Evolutionary conservation across 2,797 vertebrate genomes (phyloP).

Genomic region (Catamblyrhynchus diadema): DNA sequence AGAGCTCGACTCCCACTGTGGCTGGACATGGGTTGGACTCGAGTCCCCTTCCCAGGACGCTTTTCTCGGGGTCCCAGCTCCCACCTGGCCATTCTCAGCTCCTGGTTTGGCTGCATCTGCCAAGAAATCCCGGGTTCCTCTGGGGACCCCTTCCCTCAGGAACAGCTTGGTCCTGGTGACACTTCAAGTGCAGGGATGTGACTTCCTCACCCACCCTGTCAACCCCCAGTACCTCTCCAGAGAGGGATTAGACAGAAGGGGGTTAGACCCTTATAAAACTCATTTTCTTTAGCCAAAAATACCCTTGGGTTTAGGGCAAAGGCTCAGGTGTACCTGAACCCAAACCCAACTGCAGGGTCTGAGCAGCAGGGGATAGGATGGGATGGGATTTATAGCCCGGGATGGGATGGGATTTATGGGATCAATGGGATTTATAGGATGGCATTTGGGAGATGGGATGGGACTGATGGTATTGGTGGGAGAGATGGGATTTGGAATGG

Average conservation of each 20-base stretch:
- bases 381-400: no score
- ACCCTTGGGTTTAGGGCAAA: neutral
- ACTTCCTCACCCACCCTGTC: neutral
- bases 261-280: neutral
- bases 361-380: neutral
- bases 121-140: rapidly evolving
- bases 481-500: no score
- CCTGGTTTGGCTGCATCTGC: neutral
- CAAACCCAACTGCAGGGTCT: rapidly evolving
- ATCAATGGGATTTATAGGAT: neutral
- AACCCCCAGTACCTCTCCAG: neutral
- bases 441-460: no score
- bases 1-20: rapidly evolving
- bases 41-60: rapidly evolving
- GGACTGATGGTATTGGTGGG: no score
- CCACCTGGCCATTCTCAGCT: rapidly evolving
- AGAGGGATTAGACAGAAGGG: rapidly evolving
- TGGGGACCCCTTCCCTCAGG: neutral
- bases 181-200: rapidly evolving
- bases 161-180: rapidly evolving
- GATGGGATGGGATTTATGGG: neutral
- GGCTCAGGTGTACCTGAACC: rapidly evolving
- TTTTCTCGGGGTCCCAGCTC: rapidly evolving
- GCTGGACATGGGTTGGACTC: rapidly evolving
- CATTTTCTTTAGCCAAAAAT: neutral